phyloP scores from a whole-genome alignment of 2,797 vertebrate species.

The Cetoscarus ocellatus region DNA sequence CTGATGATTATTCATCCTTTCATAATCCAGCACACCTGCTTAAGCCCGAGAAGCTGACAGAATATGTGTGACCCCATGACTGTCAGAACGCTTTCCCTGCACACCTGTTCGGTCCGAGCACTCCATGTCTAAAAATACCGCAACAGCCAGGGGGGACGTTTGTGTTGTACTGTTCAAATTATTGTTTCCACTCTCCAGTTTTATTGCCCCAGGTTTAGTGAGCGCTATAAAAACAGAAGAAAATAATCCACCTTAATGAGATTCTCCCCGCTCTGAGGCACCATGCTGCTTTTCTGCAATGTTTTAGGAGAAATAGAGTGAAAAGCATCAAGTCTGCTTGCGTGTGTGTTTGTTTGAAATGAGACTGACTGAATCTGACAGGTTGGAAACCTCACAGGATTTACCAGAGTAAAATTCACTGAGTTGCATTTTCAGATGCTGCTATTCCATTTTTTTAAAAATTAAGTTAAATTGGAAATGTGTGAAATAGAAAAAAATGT shows the following conservation, averaged over 20 bases:
- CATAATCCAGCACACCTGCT: slow-evolving; percentile 32
- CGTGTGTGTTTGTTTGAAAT: slow-evolving; percentile 8
- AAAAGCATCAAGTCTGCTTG: slow-evolving; percentile 5
- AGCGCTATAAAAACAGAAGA: slow-evolving; percentile 32
- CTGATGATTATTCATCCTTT: background rate
- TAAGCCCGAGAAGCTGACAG: slow-evolving; percentile 20
- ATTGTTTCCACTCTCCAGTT: slow-evolving; percentile 39
- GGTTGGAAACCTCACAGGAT: background rate
- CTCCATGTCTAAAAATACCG: slow-evolving; percentile 25
- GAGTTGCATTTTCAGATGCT: background rate
- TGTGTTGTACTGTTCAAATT: slow-evolving; percentile 15
- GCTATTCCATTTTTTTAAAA: background rate
- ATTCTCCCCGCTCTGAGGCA: slow-evolving; percentile 16
- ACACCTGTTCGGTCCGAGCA: slow-evolving; percentile 8
- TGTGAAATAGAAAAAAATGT: background rate
- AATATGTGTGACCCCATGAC: slow-evolving; percentile 22
- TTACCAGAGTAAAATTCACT: background rate
- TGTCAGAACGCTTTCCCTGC: slow-evolving; percentile 35
- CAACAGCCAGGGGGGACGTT: background rate
- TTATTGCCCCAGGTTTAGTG: slow-evolving; percentile 45
- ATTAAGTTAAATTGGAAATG: background rate
- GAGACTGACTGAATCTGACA: background rate
- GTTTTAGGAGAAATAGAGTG: slow-evolving; percentile 15
- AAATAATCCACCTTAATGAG: slow-evolving; percentile 31
- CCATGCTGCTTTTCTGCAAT: slow-evolving; percentile 15